phyloP scores from a whole-genome alignment of 2,888 invertebrate genomes.

The Noctua comes region DNA sequence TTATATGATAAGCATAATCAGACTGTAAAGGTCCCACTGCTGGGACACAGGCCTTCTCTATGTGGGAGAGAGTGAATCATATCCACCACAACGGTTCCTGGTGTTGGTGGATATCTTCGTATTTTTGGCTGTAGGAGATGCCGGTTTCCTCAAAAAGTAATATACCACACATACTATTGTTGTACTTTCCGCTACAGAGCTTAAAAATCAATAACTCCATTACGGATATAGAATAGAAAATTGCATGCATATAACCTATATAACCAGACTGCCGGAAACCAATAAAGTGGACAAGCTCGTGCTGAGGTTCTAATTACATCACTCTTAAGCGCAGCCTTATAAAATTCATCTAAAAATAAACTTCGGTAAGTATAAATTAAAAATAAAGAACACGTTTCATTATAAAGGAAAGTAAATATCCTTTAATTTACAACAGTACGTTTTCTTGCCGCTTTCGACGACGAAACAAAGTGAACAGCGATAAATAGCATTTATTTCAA shows the following conservation, averaged over 20 bases:
- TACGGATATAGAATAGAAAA: not conserved
- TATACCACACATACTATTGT: too few relatives aligned
- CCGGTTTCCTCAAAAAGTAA: too few relatives aligned
- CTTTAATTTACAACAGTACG: conserved; percentile 14
- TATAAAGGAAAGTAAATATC: conserved; percentile 25
- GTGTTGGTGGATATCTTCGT: too few relatives aligned
- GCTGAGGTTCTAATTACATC: not conserved
- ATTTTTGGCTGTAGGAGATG: too few relatives aligned
- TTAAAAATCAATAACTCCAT: too few relatives aligned
- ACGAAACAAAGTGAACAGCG: conserved; percentile 45
- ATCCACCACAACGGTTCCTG: too few relatives aligned
- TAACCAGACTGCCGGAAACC: not conserved
- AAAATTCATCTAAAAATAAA: conserved; percentile 9
- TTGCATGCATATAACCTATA: not conserved
- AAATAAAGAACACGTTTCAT: conserved; percentile 13
- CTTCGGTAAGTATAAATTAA: not conserved
- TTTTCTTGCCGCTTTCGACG: conserved; percentile 35
- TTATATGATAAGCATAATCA: not conserved
- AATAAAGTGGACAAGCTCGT: not conserved
- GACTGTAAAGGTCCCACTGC: not conserved
- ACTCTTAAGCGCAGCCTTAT: not conserved
- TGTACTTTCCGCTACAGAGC: too few relatives aligned
- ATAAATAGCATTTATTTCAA: conserved; percentile 62
- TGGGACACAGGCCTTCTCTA: not conserved
- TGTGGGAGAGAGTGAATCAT: not conserved